phyloP scores from a whole-genome alignment of 2,797 vertebrate species.

The Oryzias dopingdopingensis region DNA sequence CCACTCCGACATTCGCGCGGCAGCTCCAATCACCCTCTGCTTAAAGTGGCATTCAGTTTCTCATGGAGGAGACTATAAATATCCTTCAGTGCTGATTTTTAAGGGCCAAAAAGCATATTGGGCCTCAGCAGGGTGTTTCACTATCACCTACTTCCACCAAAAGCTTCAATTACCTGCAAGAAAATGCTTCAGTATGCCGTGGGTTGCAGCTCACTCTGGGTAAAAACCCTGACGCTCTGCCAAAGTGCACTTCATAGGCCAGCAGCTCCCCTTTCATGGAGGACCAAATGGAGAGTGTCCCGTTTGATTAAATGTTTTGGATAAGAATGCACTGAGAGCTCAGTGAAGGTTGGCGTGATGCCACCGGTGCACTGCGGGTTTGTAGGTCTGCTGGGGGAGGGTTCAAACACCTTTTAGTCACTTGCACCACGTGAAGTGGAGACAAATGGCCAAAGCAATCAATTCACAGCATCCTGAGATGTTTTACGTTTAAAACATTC shows the following conservation, averaged over 20 bases:
- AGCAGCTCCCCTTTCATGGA: constrained; percentile 43
- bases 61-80: constrained; percentile 28
- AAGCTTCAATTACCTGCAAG: constrained; percentile 47
- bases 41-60: constrained; percentile 25
- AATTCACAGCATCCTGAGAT: background rate
- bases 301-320: constrained; percentile 59
- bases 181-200: constrained; percentile 28
- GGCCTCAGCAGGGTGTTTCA: constrained; percentile 23
- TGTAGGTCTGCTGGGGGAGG: constrained; percentile 19
- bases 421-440: constrained; percentile 16
- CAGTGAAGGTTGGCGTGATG: constrained; percentile 35
- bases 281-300: constrained; percentile 49
- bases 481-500: background rate
- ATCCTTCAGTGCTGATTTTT: constrained; percentile 40
- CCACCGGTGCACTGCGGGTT: constrained; percentile 35
- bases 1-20: constrained; percentile 39
- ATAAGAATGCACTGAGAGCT: constrained; percentile 33
- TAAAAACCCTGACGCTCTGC: constrained; percentile 36
- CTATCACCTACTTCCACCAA: constrained; percentile 24
- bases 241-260: constrained; percentile 46
- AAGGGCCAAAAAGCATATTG: constrained; percentile 47
- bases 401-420: constrained; percentile 35
- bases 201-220: constrained; percentile 20
- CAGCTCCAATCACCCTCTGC: constrained; percentile 25
- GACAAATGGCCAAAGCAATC: constrained; percentile 19